Evolutionary conservation across 2,888 invertebrate species (phyloP).

Genomic region (Alsophila aescularia): DNA sequence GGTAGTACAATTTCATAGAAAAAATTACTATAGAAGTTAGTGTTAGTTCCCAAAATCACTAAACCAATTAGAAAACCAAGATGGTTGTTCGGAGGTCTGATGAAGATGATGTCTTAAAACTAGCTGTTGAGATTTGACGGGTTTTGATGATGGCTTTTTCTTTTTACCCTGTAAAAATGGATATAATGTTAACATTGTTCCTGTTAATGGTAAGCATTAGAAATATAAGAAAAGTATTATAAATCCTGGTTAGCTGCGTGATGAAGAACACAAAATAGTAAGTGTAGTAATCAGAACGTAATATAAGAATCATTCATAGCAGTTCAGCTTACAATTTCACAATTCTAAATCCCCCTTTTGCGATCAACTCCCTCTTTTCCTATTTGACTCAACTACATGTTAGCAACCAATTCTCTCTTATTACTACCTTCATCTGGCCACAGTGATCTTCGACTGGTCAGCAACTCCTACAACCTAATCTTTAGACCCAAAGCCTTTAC

Average conservation of each 20-base stretch:
- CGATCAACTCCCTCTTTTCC: too few species aligned
- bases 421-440: too few species aligned
- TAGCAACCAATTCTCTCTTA: too few species aligned
- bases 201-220: not conserved
- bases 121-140: constrained; percentile 53
- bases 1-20: not conserved
- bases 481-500: too few species aligned
- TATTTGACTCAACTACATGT: too few species aligned
- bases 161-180: constrained; percentile 63
- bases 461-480: too few species aligned
- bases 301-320: not conserved
- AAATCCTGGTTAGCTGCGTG: constrained; percentile 20
- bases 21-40: constrained; percentile 4
- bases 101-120: constrained; percentile 40
- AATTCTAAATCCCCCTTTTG: too few species aligned
- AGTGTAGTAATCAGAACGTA: not conserved
- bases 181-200: constrained; percentile 14
- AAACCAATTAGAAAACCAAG: constrained; percentile 51
- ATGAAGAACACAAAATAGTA: not conserved
- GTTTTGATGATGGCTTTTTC: constrained; percentile 49
- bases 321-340: not conserved
- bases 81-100: constrained; percentile 22
- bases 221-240: constrained; percentile 10
- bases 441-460: too few species aligned
- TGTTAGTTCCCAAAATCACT: constrained; percentile 34